Percentiles rank a stretch among this genome's conserved stretches.
Conservation (phyloP, 64 coral and sea anemone genomes). For the Acropora yongei region DNA sequence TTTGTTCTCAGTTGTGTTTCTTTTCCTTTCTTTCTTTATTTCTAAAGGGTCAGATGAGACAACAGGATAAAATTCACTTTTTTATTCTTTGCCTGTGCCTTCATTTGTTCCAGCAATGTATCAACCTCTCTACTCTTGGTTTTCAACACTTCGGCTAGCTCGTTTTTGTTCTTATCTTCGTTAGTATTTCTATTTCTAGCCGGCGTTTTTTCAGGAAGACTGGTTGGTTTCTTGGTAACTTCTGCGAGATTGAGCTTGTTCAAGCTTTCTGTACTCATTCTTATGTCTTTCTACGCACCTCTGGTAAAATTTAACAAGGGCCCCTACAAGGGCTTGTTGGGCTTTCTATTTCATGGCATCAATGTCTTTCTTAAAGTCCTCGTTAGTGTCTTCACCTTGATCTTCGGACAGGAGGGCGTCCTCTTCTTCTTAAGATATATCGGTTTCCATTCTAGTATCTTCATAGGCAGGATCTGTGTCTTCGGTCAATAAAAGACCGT, state of each 20-base stretch:
- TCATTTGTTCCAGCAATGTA: slow-evolving; percentile 1
- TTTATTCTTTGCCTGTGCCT: slow-evolving; percentile 12
- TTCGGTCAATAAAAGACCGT: neutral
- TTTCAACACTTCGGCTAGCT: slow-evolving; percentile 14
- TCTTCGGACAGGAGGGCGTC: neutral
- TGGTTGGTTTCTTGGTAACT: neutral
- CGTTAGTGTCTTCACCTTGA: neutral
- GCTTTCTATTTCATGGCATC: neutral
- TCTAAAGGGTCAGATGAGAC: slow-evolving; percentile 19
- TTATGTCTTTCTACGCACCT: neutral
- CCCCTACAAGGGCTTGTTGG: neutral
- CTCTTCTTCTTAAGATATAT: neutral
- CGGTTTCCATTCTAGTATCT: neutral
- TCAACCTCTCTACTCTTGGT: neutral
- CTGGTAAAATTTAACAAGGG: neutral
- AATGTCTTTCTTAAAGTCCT: neutral
- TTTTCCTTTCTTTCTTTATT: neutral
- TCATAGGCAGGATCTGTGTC: neutral
- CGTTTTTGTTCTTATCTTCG: neutral
- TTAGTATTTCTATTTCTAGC: neutral
- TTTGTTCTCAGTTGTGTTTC: neutral
- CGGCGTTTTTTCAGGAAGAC: neutral
- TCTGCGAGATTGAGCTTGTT: neutral
- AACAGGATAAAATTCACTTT: slow-evolving; percentile 9
- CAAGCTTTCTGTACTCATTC: neutral